Conservation (phyloP, 2,888 invertebrate species). For the Polymixis lichenea region DNA sequence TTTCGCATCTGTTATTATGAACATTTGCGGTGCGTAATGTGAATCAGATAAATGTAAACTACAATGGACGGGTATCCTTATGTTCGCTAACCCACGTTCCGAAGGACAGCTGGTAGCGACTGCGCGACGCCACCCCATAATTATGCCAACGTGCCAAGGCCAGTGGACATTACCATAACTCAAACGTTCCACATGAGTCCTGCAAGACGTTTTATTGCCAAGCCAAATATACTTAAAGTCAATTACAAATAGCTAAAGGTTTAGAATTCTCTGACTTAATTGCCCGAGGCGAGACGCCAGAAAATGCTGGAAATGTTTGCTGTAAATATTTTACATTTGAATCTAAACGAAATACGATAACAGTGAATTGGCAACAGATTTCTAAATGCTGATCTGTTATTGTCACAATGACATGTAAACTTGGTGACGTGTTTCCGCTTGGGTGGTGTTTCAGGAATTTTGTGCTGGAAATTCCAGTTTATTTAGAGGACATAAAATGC, state of each 20-base stretch:
- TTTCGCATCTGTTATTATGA: conserved; percentile 55
- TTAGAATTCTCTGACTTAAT: conserved; percentile 39
- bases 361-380: conserved; percentile 28
- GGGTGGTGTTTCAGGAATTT: conserved; percentile 15
- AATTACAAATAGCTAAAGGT: conserved; percentile 28
- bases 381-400: conserved; percentile 28
- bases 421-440: conserved; percentile 30
- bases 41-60: conserved; percentile 27
- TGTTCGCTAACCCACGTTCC: conserved; percentile 36
- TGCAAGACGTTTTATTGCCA: conserved; percentile 63
- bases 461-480: conserved; percentile 25
- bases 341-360: conserved; percentile 22
- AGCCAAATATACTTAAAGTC: conserved; percentile 47
- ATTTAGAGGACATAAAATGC: conserved; percentile 15
- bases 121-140: conserved; percentile 68
- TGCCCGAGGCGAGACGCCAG: neutral
- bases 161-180: conserved; percentile 75
- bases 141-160: conserved; percentile 82
- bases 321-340: conserved; percentile 6
- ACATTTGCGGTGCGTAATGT: conserved; percentile 40
- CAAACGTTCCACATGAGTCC: conserved; percentile 71
- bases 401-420: conserved; percentile 27
- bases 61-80: conserved; percentile 41
- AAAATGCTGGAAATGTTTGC: conserved; percentile 9
- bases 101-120: conserved; percentile 63